Percentiles rank a stretch among this genome's conserved stretches.
Evolutionary conservation across 2,888 invertebrate genomes (phyloP).

Genomic region (Camptogramma bilineatum): DNA sequence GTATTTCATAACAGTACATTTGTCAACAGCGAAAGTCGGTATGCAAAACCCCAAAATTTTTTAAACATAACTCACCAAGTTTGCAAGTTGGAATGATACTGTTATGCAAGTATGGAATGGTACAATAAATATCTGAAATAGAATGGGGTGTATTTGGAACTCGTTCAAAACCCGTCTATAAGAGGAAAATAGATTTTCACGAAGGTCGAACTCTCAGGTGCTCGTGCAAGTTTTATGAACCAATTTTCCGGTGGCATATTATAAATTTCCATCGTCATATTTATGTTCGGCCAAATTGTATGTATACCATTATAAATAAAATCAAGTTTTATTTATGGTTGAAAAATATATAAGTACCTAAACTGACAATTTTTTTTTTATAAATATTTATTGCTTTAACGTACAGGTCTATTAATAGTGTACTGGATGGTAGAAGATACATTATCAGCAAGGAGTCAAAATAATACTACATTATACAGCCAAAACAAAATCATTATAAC

Average conservation of each 20-base stretch:
- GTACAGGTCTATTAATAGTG: too few relatives aligned
- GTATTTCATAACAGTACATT: not conserved
- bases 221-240: conserved; percentile 55
- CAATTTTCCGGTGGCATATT: conserved; percentile 53
- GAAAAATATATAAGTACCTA: too few relatives aligned
- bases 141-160: conserved; percentile 62
- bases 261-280: conserved; percentile 46
- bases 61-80: conserved; percentile 25
- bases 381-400: too few relatives aligned
- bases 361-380: too few relatives aligned
- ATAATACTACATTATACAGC: conserved; percentile 27
- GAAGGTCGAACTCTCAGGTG: conserved; percentile 54
- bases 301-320: not conserved
- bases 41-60: not conserved
- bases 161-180: conserved; percentile 60
- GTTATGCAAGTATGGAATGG: conserved; percentile 50
- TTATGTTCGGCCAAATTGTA: not conserved
- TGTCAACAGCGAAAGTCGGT: conserved; percentile 13
- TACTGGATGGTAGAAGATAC: not conserved
- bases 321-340: not conserved
- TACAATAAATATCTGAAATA: conserved; percentile 61
- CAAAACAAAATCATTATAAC: conserved; percentile 24
- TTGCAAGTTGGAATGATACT: conserved; percentile 33
- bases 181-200: conserved; percentile 58
- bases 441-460: not conserved